Conservation (phyloP, 2,113 vertebrate species). For the Crotalus horridus region DNA sequence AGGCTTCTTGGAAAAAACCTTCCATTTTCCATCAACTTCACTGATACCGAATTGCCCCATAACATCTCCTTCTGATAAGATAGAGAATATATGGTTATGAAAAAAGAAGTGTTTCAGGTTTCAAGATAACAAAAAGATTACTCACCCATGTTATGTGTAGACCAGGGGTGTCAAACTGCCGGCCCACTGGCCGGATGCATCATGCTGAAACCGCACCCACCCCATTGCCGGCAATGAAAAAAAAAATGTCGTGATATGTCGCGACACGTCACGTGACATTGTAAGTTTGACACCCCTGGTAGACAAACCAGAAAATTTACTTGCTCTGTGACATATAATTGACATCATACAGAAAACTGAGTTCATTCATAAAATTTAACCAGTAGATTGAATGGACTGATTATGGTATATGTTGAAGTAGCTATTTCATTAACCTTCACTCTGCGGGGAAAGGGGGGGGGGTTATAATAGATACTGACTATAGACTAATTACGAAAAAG, state of each 20-base stretch:
- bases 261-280: too few relatives aligned
- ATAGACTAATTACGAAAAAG: neutral
- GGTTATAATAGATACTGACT: neutral
- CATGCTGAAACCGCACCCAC: too few relatives aligned
- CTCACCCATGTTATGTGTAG: neutral
- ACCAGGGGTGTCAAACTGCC: too few relatives aligned
- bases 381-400: too few relatives aligned
- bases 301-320: neutral
- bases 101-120: neutral
- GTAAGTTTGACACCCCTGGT: too few relatives aligned
- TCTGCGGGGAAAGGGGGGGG: neutral
- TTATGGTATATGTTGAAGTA: neutral
- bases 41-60: constrained; percentile 85
- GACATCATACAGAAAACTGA: neutral
- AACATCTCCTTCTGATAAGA: constrained; percentile 82
- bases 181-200: too few relatives aligned
- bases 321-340: neutral
- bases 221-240: too few relatives aligned
- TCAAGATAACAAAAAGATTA: neutral
- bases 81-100: neutral
- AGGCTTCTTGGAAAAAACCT: constrained; percentile 78
- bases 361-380: neutral
- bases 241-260: too few relatives aligned
- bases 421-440: neutral
- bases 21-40: constrained; percentile 82